A percentile compares a stretch with the other conserved stretches of the same genome.
Evolutionary conservation across 2,113 vertebrate genomes (phyloP).

Genomic region (Drymodes brunneopygia): DNA sequence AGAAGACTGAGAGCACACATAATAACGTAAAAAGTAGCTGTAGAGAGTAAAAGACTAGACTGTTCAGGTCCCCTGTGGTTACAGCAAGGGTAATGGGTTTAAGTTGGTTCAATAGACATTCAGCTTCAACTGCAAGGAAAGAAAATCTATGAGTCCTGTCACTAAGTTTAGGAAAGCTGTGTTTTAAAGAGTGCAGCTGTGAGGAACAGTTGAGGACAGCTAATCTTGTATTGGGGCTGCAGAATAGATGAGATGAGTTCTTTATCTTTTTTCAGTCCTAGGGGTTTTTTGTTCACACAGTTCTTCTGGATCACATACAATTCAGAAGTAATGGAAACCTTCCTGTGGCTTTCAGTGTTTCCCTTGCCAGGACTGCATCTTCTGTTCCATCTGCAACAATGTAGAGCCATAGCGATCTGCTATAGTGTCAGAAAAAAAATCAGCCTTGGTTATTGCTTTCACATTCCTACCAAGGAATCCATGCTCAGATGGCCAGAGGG

Average conservation of each 20-base stretch:
- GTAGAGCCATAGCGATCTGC: neutral
- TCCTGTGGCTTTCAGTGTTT: neutral
- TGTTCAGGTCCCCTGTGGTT: slow-evolving; percentile 33
- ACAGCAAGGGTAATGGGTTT: slow-evolving; percentile 38
- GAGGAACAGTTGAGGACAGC: slow-evolving; percentile 3
- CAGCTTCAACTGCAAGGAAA: slow-evolving; percentile 11
- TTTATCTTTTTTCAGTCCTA: neutral
- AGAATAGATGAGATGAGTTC: neutral
- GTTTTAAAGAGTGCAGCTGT: slow-evolving; percentile 30
- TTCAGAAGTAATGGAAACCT: neutral
- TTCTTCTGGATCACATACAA: neutral
- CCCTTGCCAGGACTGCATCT: neutral
- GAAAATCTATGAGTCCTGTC: slow-evolving; percentile 36
- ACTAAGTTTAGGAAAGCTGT: neutral
- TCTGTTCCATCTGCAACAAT: neutral
- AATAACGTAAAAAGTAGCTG: slow-evolving; percentile 30
- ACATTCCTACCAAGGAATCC: neutral
- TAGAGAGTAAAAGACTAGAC: slow-evolving; percentile 33
- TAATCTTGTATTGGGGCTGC: neutral
- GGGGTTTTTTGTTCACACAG: neutral
- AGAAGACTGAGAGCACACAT: slow-evolving; percentile 32
- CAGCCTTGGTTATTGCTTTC: neutral
- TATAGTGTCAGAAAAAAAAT: neutral
- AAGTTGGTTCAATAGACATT: slow-evolving; percentile 39
- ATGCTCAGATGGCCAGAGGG: neutral